phyloP scores from a whole-genome alignment of 37 sponge, comb jelly and placozoan species.

The Eunapius fragilis region DNA sequence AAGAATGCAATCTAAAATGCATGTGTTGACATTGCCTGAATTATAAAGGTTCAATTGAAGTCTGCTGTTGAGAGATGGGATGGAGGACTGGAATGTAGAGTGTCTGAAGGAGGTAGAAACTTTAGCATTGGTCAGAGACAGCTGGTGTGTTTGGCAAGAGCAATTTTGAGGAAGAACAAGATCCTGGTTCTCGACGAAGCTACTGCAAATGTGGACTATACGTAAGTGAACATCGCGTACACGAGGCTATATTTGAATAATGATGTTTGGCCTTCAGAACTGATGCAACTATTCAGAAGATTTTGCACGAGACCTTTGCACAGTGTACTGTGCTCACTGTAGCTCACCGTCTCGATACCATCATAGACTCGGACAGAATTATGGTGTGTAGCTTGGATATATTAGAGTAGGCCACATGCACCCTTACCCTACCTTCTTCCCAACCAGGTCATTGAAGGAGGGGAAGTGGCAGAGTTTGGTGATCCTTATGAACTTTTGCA shows the following conservation, averaged over 20 bases:
- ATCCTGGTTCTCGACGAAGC: conserved; percentile 87
- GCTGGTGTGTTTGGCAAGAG: conserved; percentile 86
- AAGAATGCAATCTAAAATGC: no score
- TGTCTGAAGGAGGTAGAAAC: conserved; percentile 82
- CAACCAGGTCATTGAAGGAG: conserved; percentile 46
- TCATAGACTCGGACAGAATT: conserved; percentile 89
- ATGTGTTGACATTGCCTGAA: no score
- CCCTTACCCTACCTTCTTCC: not conserved
- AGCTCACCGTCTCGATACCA: conserved; percentile 92
- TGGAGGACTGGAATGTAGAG: conserved; percentile 50
- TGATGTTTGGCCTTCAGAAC: conserved; percentile 32
- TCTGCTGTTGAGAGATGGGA: conserved; percentile 39
- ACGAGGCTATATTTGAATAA: not conserved
- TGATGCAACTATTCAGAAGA: conserved; percentile 86
- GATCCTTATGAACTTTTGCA: conserved; percentile 47
- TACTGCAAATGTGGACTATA: conserved; percentile 85
- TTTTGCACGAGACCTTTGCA: conserved; percentile 70
- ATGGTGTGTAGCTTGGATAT: conserved; percentile 44
- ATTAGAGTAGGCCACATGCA: not conserved
- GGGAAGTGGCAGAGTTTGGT: conserved; percentile 58
- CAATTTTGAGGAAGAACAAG: conserved; percentile 77
- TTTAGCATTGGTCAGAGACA: conserved; percentile 89
- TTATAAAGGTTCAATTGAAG: conserved; percentile 74
- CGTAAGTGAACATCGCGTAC: conserved; percentile 19
- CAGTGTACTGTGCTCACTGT: conserved; percentile 90